A percentile compares a stretch with the other conserved stretches of the same genome.
phyloP scores from a whole-genome alignment of 1,140 invertebrate species.

The Bombus vancouverensis region DNA sequence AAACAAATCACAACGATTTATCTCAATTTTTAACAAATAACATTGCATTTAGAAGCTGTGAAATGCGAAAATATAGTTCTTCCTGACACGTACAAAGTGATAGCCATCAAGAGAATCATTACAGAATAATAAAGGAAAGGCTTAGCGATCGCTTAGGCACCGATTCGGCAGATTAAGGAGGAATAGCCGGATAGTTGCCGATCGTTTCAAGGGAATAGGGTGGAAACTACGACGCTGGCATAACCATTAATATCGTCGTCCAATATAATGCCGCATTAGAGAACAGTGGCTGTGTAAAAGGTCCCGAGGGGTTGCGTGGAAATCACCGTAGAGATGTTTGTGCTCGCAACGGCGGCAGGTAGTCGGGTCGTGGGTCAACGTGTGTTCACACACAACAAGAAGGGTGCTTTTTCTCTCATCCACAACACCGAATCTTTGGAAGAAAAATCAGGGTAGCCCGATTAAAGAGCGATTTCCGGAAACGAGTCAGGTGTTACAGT shows the following conservation, averaged over 20 bases:
- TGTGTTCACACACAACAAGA: constrained; percentile 34
- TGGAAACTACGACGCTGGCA: constrained; percentile 33
- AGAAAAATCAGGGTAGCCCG: constrained; percentile 16
- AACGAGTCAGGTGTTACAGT: constrained; percentile 47
- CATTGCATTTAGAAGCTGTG: constrained; percentile 6
- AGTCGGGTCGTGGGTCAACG: constrained; percentile 60
- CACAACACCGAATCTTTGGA: constrained; percentile 22
- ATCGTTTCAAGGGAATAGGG: constrained; percentile 25
- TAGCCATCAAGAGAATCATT: constrained; percentile 51
- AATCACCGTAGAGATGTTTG: constrained; percentile 63
- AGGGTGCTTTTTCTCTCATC: neutral
- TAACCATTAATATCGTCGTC: constrained; percentile 65
- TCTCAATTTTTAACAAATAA: neutral
- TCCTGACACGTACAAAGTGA: constrained; percentile 29
- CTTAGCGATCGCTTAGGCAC: constrained; percentile 28
- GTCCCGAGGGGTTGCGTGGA: constrained; percentile 42
- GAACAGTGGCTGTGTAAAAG: constrained; percentile 62
- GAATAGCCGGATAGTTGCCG: constrained; percentile 20
- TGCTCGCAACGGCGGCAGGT: constrained; percentile 58
- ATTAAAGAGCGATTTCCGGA: constrained; percentile 14
- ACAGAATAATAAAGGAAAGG: constrained; percentile 28
- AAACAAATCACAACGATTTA: neutral
- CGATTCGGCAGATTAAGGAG: constrained; percentile 60
- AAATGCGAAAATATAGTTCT: constrained; percentile 30
- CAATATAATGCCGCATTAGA: constrained; percentile 74